Evolutionary conservation across 2,797 vertebrate genomes (phyloP), one percentile per base, ranked within the genome.

Genomic region (Sebastes kiyomatsui): DNA sequence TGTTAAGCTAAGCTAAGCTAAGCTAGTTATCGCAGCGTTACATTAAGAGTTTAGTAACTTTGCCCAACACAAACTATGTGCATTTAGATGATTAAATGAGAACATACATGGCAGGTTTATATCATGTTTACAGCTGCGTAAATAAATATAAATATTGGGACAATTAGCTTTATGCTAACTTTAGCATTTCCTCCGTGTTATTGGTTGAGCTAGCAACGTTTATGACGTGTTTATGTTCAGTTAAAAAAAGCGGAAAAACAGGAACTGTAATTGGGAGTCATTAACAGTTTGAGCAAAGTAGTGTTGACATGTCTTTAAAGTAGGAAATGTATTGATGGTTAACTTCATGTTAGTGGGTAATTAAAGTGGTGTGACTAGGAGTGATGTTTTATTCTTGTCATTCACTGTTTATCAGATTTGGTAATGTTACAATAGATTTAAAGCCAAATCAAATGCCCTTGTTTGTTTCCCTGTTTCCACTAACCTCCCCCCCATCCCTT

Each of bases 111-210:
- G 1, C 5, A 3, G 3, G 2, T 9, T n/a, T 23, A 9, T 49
- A 2, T 18, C 18, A 25, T 7, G 3, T 28, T 9, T 8, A 4
- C 7, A 55, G 8, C 16, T 32, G 54, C 52, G 4, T 49, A 38
- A 58, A 73, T 49, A 38, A 61, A 73, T 16, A 10, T 46, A 4
- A 11, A 55, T 25, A 14, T 13, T 22, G 2, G 2, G 14, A n/a
- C n/a, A 74, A 49, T 55, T 14, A 55, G 42, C 7, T 58, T 7
- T 0, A 27, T 77, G 78, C 42, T 75, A 86, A 25, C 16, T 65
- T 65, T 72, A 61, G 54, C 58, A 33, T 33, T 33, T 56, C 5
- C n/a, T 46, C 11, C 3, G 11, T 28, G 3, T 55, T 23, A 67
- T 70, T 46, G 28, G 20, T 42, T 49, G 12, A 67, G 30, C 20